phyloP scores from a whole-genome alignment of 2,888 invertebrate genomes.

The Stegophylla sp. region DNA sequence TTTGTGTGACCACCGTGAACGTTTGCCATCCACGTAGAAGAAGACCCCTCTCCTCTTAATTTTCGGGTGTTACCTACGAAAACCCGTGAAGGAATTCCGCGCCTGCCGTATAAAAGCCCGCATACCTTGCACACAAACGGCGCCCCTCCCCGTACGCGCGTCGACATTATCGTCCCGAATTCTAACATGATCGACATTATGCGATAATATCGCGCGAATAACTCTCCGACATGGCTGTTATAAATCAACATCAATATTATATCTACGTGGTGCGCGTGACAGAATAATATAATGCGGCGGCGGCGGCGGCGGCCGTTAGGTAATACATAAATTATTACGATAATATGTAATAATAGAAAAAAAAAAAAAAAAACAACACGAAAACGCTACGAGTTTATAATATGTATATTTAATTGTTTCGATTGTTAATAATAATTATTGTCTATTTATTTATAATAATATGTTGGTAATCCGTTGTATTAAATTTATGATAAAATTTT shows the following conservation, averaged over 20 bases:
- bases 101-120: slow-evolving; percentile 9
- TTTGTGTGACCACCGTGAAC: slow-evolving; percentile 9
- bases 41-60: slow-evolving; percentile 37
- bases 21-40: slow-evolving; percentile 46
- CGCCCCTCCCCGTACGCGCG: background rate
- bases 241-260: slow-evolving; percentile 57
- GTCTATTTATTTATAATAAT: too few relatives aligned
- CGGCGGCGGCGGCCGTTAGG: background rate
- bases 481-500: too few relatives aligned
- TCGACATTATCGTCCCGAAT: slow-evolving; percentile 48
- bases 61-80: slow-evolving; percentile 55
- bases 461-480: too few relatives aligned
- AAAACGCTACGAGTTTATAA: background rate
- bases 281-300: too few relatives aligned
- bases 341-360: too few relatives aligned
- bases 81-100: slow-evolving; percentile 51
- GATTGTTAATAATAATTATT: too few relatives aligned
- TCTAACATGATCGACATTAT: slow-evolving; percentile 58
- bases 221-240: slow-evolving; percentile 49
- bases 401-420: background rate
- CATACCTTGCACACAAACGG: slow-evolving; percentile 48
- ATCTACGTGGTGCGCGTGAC: slow-evolving; percentile 28
- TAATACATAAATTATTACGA: slow-evolving; percentile 8
- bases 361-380: background rate
- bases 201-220: slow-evolving; percentile 58